Conservation (phyloP, 2,797 vertebrate genomes). For the Enteromius thamalakanensis region DNA sequence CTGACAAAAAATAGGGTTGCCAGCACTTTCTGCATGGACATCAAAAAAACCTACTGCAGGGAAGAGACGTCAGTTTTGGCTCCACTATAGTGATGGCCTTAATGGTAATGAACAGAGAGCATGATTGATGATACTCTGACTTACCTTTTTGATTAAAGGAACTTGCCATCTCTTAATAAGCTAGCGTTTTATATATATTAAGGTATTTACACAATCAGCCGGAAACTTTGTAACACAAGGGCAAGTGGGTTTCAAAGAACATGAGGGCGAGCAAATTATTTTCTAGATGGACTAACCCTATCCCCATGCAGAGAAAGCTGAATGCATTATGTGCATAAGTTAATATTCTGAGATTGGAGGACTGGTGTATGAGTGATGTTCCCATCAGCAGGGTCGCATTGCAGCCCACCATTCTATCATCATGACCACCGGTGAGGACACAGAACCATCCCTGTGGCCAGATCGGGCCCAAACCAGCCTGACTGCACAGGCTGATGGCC, state of each 20-base stretch:
- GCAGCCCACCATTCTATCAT: slow-evolving; percentile 49
- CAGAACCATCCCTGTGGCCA: slow-evolving; percentile 43
- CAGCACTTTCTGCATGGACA: slow-evolving; percentile 1
- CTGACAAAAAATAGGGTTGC: not conserved
- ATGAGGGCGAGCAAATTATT: not conserved
- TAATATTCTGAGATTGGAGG: slow-evolving; percentile 25
- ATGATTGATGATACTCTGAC: slow-evolving; percentile 32
- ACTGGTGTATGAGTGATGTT: slow-evolving; percentile 37
- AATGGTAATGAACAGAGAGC: slow-evolving; percentile 18
- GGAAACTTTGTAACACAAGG: not conserved
- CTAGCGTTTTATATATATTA: not conserved
- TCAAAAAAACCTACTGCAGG: slow-evolving; percentile 1
- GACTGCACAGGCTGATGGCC: not conserved
- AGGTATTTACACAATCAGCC: not conserved
- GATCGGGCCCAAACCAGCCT: slow-evolving; percentile 32
- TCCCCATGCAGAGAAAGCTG: not conserved
- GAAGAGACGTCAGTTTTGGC: slow-evolving; percentile 21
- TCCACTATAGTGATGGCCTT: slow-evolving; percentile 12
- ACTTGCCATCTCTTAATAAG: slow-evolving; percentile 17
- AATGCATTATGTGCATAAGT: not conserved
- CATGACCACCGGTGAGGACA: slow-evolving; percentile 55
- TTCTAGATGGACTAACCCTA: not conserved
- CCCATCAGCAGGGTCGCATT: slow-evolving; percentile 56
- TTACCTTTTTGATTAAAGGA: slow-evolving; percentile 30
- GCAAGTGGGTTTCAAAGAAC: not conserved